A percentile compares a stretch with the other conserved stretches of the same genome.
Evolutionary conservation across 1,140 invertebrate species (phyloP).

Genomic region (Dendroctonus ponderosae): DNA sequence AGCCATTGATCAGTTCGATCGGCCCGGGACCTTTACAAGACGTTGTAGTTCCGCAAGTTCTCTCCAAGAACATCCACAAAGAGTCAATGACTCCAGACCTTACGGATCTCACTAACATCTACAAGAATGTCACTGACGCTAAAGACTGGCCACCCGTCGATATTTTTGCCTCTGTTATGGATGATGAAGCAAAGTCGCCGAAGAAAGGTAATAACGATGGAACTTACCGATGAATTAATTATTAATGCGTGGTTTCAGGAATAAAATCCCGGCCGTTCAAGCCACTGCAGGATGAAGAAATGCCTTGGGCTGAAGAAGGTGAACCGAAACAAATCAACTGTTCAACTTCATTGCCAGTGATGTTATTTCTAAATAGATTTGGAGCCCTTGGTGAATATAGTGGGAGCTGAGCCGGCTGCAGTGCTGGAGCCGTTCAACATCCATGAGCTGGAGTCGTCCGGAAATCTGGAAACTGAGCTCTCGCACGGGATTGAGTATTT

Average conservation of each 20-base stretch:
- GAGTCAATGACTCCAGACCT: constrained; percentile 30
- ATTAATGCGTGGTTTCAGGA: neutral
- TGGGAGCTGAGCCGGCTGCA: constrained; percentile 41
- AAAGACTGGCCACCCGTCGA: constrained; percentile 32
- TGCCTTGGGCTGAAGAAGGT: constrained; percentile 41
- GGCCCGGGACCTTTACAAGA: constrained; percentile 43
- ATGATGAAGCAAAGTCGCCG: constrained; percentile 19
- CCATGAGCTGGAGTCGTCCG: constrained; percentile 32
- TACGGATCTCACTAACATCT: constrained; percentile 31
- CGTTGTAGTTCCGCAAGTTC: constrained; percentile 40
- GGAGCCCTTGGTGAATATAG: constrained; percentile 34
- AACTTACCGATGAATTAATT: no score
- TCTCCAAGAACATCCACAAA: constrained; percentile 36
- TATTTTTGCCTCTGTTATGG: constrained; percentile 34
- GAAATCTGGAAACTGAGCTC: constrained; percentile 34
- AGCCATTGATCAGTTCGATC: constrained; percentile 34
- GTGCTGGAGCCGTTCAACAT: constrained; percentile 32
- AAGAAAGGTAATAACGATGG: neutral
- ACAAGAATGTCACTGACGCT: constrained; percentile 30
- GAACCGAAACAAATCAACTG: neutral
- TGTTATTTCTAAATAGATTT: constrained; percentile 11
- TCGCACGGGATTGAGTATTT: constrained; percentile 44
- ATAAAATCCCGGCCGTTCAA: constrained; percentile 29
- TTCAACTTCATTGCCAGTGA: neutral
- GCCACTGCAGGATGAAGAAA: constrained; percentile 35